phyloP scores from a whole-genome alignment of 2,797 vertebrate species.

The Galagoides demidoff region DNA sequence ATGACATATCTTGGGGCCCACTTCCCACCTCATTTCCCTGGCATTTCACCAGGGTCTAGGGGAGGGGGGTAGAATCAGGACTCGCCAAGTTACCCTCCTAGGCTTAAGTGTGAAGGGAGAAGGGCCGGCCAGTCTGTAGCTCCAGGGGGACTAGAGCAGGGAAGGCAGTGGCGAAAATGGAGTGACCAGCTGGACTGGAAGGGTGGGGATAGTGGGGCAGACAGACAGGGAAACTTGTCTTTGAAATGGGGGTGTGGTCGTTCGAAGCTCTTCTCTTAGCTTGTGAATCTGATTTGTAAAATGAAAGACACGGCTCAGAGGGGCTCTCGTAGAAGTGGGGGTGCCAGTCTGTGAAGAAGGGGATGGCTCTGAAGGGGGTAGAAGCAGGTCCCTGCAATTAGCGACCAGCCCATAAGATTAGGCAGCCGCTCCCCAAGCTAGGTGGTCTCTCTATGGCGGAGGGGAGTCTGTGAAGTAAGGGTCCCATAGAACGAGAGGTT shows the following conservation, averaged over 20 bases:
- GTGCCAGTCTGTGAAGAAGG: not conserved
- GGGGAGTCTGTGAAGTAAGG: slow-evolving; percentile 44
- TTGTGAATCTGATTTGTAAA: not conserved
- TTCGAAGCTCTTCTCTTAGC: not conserved
- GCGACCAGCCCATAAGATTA: not conserved
- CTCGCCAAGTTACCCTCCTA: not conserved
- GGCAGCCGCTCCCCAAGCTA: not conserved
- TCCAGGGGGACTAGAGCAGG: not conserved
- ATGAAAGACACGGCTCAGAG: not conserved
- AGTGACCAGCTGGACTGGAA: not conserved
- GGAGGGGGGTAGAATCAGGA: not conserved
- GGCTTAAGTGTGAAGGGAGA: not conserved
- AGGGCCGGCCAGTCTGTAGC: not conserved
- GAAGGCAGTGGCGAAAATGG: not conserved
- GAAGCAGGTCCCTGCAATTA: not conserved
- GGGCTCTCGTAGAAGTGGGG: not conserved
- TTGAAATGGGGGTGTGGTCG: slow-evolving; percentile 56
- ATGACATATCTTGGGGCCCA: slow-evolving; percentile 1
- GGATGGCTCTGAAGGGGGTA: not conserved
- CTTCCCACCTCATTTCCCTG: slow-evolving; percentile 59
- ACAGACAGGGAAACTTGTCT: slow-evolving; percentile 8
- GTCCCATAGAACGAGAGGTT: not conserved
- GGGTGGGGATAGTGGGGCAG: not conserved
- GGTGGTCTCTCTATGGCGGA: not conserved
- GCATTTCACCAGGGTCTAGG: slow-evolving; percentile 25